Evolutionary conservation across 2,113 vertebrate species (phyloP).

Genomic region (Xenus cinereus): DNA sequence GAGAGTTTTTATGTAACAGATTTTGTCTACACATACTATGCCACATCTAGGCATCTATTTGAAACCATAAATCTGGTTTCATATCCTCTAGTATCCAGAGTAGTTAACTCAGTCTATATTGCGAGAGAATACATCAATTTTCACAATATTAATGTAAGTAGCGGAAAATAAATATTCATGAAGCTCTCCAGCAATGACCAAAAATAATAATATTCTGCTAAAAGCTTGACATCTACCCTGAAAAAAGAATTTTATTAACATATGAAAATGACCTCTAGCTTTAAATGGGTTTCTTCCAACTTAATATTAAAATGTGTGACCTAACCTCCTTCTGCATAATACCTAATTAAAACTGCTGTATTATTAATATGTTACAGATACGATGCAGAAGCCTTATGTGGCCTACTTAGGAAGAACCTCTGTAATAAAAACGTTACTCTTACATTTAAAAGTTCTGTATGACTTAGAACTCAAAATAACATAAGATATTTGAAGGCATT

Average conservation of each 20-base stretch:
- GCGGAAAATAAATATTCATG: slow-evolving; percentile 22
- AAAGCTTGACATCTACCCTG: neutral
- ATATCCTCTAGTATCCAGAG: neutral
- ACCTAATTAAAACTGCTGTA: slow-evolving; percentile 40
- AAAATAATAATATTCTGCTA: neutral
- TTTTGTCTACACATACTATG: neutral
- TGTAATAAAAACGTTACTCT: neutral
- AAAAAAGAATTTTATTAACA: neutral
- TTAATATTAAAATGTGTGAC: slow-evolving; percentile 24
- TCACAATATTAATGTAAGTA: neutral
- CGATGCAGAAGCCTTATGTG: neutral
- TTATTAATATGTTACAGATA: neutral
- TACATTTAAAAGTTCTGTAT: neutral
- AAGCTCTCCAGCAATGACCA: neutral
- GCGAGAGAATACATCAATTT: neutral
- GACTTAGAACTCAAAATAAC: neutral
- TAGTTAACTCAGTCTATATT: neutral
- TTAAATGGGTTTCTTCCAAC: slow-evolving; percentile 5
- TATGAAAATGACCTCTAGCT: neutral
- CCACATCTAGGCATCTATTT: neutral
- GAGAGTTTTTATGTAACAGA: neutral
- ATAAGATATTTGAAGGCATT: neutral
- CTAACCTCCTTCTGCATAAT: neutral
- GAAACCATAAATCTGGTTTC: neutral
- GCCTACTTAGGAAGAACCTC: neutral